These are phyloP conservation scores for Neodontobutis hainanensis DNA, from an alignment of 2,113 vertebrate species.

Conservation along the genomic window DNA sequence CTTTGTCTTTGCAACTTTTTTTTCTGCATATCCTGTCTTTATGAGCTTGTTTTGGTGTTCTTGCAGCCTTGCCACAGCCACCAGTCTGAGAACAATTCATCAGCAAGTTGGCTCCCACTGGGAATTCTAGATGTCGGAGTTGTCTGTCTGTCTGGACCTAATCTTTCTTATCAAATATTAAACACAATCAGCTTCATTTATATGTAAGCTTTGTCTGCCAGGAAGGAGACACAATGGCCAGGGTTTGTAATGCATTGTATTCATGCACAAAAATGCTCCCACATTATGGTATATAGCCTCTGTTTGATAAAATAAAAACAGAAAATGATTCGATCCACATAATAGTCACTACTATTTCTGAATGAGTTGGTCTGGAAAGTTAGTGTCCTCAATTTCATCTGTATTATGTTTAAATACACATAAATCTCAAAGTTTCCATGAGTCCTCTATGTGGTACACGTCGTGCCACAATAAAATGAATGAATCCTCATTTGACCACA, in stretches of 20 bases:
- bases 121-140: slow-evolving; percentile 5
- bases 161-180: slow-evolving; percentile 19
- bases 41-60: slow-evolving; percentile 13
- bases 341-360: not conserved
- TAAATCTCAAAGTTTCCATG: slow-evolving; percentile 46
- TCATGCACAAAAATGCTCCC: not conserved
- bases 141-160: slow-evolving; percentile 18
- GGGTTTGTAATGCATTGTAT: not conserved
- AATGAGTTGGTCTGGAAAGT: not conserved
- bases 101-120: not conserved
- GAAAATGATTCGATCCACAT: not conserved
- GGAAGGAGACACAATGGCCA: not conserved
- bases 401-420: not conserved
- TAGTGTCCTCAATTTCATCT: not conserved
- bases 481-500: slow-evolving; percentile 67
- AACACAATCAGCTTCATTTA: slow-evolving; percentile 9
- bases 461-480: slow-evolving; percentile 45
- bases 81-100: not conserved
- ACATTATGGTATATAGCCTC: not conserved
- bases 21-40: not conserved
- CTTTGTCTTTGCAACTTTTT: slow-evolving; percentile 18
- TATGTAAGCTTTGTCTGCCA: slow-evolving; percentile 1
- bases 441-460: slow-evolving; percentile 26
- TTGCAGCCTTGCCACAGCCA: slow-evolving; percentile 6
- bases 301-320: slow-evolving; percentile 2